phyloP scores from a whole-genome alignment of 2,113 vertebrate species.

The Epinephelus lanceolatus region DNA sequence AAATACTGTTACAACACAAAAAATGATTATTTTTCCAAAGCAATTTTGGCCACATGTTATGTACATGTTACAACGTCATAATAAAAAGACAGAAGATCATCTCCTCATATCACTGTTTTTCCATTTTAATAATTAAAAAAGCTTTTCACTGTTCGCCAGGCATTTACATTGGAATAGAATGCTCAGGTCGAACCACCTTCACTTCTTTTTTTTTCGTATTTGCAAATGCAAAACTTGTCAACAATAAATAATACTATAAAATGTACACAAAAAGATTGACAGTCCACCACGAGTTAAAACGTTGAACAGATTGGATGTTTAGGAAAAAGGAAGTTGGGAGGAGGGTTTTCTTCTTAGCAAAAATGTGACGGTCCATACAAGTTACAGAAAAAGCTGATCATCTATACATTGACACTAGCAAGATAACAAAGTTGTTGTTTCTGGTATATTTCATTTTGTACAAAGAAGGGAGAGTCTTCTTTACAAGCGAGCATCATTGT shows the following conservation, averaged over 20 bases:
- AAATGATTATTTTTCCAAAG: constrained; percentile 80
- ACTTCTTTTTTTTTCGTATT: constrained; percentile 73
- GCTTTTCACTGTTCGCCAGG: constrained; percentile 76
- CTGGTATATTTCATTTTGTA: constrained; percentile 81
- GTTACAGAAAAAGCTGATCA: constrained; percentile 85
- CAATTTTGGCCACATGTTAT: constrained; percentile 86
- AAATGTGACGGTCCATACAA: constrained; percentile 84
- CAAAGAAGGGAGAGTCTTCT: constrained; percentile 79
- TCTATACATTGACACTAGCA: constrained; percentile 87
- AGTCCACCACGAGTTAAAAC: constrained; percentile 85
- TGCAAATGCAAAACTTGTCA: constrained; percentile 86
- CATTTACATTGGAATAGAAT: constrained; percentile 76
- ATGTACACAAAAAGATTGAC: constrained; percentile 87
- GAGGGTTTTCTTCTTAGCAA: constrained; percentile 75
- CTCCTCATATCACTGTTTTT: constrained; percentile 71
- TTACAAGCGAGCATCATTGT: constrained; percentile 80
- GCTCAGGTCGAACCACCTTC: constrained; percentile 78
- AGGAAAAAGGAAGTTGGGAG: constrained; percentile 51
- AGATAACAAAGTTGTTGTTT: constrained; percentile 85
- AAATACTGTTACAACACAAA: constrained; percentile 90
- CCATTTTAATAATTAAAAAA: constrained; percentile 81
- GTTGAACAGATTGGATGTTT: constrained; percentile 77
- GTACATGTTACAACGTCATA: constrained; percentile 85
- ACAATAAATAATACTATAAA: constrained; percentile 91
- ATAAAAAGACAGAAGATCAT: constrained; percentile 81